These are phyloP conservation scores for Morpho helenor DNA, from an alignment of 2,888 invertebrate species.

Conservation along the genomic window DNA sequence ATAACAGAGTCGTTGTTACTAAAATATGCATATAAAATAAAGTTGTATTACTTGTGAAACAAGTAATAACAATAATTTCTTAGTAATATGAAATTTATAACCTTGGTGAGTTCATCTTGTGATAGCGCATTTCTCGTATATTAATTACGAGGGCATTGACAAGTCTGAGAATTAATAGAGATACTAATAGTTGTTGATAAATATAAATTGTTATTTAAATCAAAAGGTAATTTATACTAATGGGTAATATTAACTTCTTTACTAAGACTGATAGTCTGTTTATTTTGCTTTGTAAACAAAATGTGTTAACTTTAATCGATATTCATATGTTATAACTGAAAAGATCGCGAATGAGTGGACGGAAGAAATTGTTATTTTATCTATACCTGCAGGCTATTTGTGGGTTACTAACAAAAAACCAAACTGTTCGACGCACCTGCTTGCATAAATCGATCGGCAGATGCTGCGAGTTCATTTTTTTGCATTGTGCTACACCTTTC, in stretches of 20 bases:
- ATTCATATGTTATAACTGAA: background rate
- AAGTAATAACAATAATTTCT: too few species aligned
- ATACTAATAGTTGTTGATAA: background rate
- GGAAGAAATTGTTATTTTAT: constrained; percentile 5
- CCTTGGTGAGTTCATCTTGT: background rate
- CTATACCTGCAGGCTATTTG: constrained; percentile 15
- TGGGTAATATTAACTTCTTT: too few species aligned
- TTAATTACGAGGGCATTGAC: constrained; percentile 4
- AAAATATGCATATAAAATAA: too few species aligned
- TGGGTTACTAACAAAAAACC: constrained; percentile 21
- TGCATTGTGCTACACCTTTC: constrained; percentile 30
- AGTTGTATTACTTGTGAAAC: too few species aligned
- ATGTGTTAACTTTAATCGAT: too few species aligned
- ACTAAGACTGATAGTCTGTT: too few species aligned
- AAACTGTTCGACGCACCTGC: constrained; percentile 40
- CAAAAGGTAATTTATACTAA: too few species aligned
- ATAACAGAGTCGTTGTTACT: too few species aligned
- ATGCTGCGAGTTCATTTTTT: constrained; percentile 34
- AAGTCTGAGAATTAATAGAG: background rate
- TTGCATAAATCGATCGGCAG: constrained; percentile 39
- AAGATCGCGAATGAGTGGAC: background rate
- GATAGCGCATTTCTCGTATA: constrained; percentile 3
- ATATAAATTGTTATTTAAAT: too few species aligned
- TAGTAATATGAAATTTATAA: background rate
- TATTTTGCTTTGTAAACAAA: too few species aligned